phyloP scores from a whole-genome alignment of 1,140 invertebrate species.

The Halictus rubicundus region DNA sequence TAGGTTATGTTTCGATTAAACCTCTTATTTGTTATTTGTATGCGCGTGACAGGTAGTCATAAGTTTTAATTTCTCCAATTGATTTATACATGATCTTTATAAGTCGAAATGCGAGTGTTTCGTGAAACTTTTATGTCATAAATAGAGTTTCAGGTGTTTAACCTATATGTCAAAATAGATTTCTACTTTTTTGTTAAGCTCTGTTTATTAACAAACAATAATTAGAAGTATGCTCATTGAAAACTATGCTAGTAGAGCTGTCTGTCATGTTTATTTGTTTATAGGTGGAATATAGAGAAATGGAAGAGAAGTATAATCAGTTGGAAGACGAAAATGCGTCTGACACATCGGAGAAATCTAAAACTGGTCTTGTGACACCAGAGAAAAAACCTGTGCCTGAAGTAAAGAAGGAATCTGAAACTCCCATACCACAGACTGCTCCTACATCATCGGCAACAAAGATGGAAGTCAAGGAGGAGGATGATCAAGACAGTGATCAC shows the following conservation, averaged over 20 bases:
- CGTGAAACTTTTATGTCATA: slow-evolving; percentile 39
- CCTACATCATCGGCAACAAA: slow-evolving; percentile 68
- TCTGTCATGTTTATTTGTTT: slow-evolving; percentile 69
- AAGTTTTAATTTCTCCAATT: not conserved
- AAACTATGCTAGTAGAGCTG: slow-evolving; percentile 11
- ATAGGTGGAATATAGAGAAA: slow-evolving; percentile 85
- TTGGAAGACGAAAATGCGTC: slow-evolving; percentile 84
- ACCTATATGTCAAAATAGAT: slow-evolving; percentile 31
- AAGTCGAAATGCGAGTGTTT: not conserved
- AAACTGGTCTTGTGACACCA: slow-evolving; percentile 78
- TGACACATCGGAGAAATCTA: slow-evolving; percentile 84
- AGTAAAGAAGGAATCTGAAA: slow-evolving; percentile 72
- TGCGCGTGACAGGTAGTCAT: not conserved
- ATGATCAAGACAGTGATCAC: slow-evolving; percentile 78
- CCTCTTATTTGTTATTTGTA: not conserved
- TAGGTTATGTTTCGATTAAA: slow-evolving; percentile 53
- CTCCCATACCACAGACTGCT: slow-evolving; percentile 55
- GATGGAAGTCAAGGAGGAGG: slow-evolving; percentile 75
- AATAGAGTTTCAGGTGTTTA: slow-evolving; percentile 15
- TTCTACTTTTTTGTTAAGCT: not conserved
- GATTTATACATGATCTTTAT: too few species aligned
- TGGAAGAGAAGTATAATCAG: slow-evolving; percentile 85
- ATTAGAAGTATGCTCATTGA: slow-evolving; percentile 8
- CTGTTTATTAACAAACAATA: not conserved
- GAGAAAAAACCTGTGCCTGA: slow-evolving; percentile 79